Percentiles rank a stretch among this genome's conserved stretches.
Conservation (phyloP, 2,888 invertebrate genomes). For the Frankliniella fusca region DNA sequence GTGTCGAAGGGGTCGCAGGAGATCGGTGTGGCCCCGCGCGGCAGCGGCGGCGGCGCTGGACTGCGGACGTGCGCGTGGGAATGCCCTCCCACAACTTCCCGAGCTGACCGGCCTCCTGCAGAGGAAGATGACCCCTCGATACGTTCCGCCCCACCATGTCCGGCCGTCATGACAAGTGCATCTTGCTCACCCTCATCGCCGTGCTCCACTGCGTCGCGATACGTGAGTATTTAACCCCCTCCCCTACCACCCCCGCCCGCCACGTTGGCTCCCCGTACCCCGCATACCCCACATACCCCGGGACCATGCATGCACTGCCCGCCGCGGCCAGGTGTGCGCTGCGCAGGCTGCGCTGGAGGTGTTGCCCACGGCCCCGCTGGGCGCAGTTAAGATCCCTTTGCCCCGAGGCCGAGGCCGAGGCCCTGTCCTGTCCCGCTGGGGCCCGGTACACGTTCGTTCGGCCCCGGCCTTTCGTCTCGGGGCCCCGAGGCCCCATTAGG, state of each 20-base stretch:
- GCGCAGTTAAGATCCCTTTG: too few relatives aligned
- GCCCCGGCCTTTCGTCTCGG: not conserved
- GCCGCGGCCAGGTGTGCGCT: too few relatives aligned
- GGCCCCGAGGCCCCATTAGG: too few relatives aligned
- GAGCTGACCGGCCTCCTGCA: not conserved
- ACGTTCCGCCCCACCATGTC: not conserved
- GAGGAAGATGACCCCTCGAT: not conserved
- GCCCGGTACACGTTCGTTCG: not conserved
- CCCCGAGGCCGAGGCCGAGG: too few relatives aligned
- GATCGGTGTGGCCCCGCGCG: not conserved
- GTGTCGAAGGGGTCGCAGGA: not conserved
- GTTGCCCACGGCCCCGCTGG: too few relatives aligned
- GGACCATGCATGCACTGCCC: too few relatives aligned
- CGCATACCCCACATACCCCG: too few relatives aligned
- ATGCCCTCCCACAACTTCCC: not conserved
- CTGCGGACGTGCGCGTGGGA: not conserved
- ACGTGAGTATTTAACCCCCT: not conserved
- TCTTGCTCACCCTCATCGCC: constrained; percentile 15
- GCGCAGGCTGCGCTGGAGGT: too few relatives aligned
- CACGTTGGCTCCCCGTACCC: not conserved
- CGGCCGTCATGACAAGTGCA: constrained; percentile 23
- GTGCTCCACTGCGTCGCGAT: constrained; percentile 2
- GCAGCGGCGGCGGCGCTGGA: not conserved
- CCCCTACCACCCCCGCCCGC: not conserved
- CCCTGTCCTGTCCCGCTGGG: too few relatives aligned